Base-by-base conservation (phyloP, 2,888 invertebrate species). In the Priocnemis perturbator region DNA sequence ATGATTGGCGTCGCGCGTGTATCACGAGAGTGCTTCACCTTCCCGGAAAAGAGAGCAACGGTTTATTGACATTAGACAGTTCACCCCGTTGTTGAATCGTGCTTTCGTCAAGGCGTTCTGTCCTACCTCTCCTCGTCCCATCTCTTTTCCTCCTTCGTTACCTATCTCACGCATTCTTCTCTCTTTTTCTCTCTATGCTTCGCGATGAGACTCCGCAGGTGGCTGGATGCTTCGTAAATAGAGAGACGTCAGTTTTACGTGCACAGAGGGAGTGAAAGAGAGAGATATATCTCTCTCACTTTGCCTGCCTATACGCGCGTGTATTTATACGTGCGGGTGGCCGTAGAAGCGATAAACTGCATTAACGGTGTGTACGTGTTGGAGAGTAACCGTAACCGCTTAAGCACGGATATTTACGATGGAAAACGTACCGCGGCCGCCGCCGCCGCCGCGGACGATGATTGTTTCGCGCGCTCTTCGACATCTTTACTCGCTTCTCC, bases 61-160 rank as follows among this genome's bases (percentile, higher is more conserved):
- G 75, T 77, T 77, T 78, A 78, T 78, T 77, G 76, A 76, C 73
- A 69, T 60, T 67, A 50, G 44, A 19, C 17, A n/a, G 50, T 17
- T 50, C 60, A 47, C 60, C 47, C 59, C 61, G 56, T 48, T 50
- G 17, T 50, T 19, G 17, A 19, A 50, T 9, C 14, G 5, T 50
- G 17, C 19, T 19, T 19, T 50, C 50, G 50, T 37, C 30, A 15
- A 23, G 37, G 44, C 55, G 17, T 50, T 45, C 37, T 44, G 20
- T 23, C 50, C 50, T 64, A 17, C 19, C 50, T 11, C n/a, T n/a
- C n/a, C n/a, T n/a, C n/a, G n/a, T n/a, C n/a, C n/a, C n/a, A n/a
- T n/a, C n/a, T n/a, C n/a, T 14, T 50, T 19, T 50, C 50, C 50
- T 5, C 50, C 50, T 19, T 17, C 50, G n/a, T 11, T 9, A n/a